Percentiles rank a stretch among this genome's conserved stretches.
Evolutionary conservation across 2,113 vertebrate genomes (phyloP).

Genomic region (Rhagologus leucostigma): DNA sequence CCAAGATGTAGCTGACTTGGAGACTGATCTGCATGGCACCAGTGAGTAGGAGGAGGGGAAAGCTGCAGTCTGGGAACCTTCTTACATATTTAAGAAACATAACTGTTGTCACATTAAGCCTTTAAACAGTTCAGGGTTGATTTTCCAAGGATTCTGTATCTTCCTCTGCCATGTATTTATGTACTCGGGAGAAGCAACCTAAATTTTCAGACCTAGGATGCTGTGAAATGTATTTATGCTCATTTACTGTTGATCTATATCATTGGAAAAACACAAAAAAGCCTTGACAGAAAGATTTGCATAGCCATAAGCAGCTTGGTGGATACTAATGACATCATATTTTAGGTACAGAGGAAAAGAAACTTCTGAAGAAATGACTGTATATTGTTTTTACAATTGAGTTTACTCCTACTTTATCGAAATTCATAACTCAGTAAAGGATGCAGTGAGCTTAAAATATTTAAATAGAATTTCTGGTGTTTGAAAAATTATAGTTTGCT

Average conservation of each 20-base stretch:
- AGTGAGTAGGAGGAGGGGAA: not conserved
- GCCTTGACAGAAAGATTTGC: not conserved
- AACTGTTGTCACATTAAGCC: not conserved
- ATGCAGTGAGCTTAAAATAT: not conserved
- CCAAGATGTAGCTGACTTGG: not conserved
- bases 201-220: not conserved
- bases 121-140: not conserved
- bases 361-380: not conserved
- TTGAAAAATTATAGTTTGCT: not conserved
- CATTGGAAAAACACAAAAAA: not conserved
- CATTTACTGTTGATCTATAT: not conserved
- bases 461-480: not conserved
- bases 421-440: not conserved
- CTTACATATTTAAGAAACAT: not conserved
- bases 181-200: not conserved
- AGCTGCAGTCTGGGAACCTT: not conserved
- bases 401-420: not conserved
- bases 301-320: not conserved
- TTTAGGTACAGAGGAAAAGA: not conserved
- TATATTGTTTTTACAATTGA: not conserved
- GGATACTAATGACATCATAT: not conserved
- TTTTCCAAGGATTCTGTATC: not conserved
- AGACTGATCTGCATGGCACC: not conserved
- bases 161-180: not conserved
- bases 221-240: not conserved